Evolutionary conservation across 2,113 vertebrate species (phyloP).

Genomic region (Tyto alba): DNA sequence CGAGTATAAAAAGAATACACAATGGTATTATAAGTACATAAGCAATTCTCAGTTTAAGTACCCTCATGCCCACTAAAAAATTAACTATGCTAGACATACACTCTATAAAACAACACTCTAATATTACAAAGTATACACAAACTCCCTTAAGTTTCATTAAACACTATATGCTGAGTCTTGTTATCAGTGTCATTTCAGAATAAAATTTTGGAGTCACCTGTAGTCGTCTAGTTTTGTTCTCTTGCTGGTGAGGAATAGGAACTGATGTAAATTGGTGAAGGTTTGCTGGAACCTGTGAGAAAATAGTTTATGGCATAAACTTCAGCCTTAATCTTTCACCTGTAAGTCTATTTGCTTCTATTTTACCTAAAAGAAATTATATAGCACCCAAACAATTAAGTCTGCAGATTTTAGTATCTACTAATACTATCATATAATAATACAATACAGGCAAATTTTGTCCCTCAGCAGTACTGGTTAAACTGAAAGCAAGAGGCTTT

Average conservation of each 20-base stretch:
- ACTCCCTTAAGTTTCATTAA: neutral
- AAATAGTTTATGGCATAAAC: slow-evolving; percentile 54
- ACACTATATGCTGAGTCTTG: neutral
- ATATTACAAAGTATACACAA: rapidly evolving
- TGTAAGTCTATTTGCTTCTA: neutral
- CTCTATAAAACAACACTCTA: neutral
- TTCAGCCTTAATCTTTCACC: neutral
- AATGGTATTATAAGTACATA: too few relatives aligned
- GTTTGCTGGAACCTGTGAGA: slow-evolving; percentile 89
- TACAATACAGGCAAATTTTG: neutral
- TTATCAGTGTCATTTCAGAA: neutral
- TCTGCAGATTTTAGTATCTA: neutral
- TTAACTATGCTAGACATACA: neutral
- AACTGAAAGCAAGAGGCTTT: neutral
- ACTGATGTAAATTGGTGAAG: slow-evolving; percentile 94
- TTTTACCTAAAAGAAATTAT: neutral
- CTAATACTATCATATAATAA: neutral
- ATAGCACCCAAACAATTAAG: neutral
- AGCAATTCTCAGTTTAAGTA: neutral
- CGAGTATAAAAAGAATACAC: neutral
- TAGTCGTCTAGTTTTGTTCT: slow-evolving; percentile 88
- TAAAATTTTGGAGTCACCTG: slow-evolving; percentile 78
- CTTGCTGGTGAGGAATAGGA: slow-evolving; percentile 93
- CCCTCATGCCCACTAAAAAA: neutral
- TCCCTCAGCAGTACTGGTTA: slow-evolving; percentile 10